Conservation (phyloP, 2,113 vertebrate genomes). For the Orcinus orca region DNA sequence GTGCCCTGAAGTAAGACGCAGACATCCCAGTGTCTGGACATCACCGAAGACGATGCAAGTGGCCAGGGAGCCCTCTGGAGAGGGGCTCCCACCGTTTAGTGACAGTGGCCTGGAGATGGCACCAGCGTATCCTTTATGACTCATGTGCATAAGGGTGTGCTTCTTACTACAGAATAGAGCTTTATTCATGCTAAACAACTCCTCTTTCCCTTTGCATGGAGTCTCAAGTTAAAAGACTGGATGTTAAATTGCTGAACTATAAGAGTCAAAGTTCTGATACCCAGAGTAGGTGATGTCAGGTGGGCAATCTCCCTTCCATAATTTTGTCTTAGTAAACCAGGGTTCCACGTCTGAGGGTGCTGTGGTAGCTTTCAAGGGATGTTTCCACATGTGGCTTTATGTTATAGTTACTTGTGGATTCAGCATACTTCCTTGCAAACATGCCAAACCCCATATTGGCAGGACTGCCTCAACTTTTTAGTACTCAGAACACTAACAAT, state of each 20-base stretch:
- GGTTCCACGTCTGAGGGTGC: not conserved
- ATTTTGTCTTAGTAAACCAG: not conserved
- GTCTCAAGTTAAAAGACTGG: not conserved
- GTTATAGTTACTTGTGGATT: not conserved
- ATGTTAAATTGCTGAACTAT: not conserved
- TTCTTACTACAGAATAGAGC: not conserved
- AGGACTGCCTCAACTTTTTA: not conserved
- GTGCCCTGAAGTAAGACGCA: not conserved
- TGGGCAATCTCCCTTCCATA: not conserved
- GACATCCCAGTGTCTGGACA: not conserved
- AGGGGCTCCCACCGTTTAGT: not conserved
- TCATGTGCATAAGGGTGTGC: not conserved
- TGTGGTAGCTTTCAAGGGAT: not conserved
- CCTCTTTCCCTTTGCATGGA: not conserved
- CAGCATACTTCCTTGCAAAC: not conserved
- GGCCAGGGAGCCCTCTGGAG: fast-evolving
- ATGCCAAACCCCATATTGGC: not conserved
- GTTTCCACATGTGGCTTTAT: not conserved
- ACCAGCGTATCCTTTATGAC: not conserved
- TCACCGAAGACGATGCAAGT: not conserved
- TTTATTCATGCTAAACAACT: not conserved
- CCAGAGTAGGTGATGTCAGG: not conserved
- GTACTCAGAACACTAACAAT: not conserved
- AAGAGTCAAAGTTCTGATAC: not conserved
- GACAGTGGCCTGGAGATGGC: not conserved